phyloP scores from a whole-genome alignment of 2,888 invertebrate genomes.

The Hypena proboscidalis region DNA sequence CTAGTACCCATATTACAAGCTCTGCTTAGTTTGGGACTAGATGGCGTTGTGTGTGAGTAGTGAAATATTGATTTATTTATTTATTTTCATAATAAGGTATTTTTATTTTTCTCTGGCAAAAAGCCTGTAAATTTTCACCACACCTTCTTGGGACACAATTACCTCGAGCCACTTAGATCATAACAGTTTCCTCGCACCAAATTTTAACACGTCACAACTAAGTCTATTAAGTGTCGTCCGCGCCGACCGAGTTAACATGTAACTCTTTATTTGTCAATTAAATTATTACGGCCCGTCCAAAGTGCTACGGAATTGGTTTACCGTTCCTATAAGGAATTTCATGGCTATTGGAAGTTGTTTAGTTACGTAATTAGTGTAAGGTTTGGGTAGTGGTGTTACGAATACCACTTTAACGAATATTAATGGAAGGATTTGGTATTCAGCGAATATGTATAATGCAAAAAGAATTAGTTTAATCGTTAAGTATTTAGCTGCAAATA shows the following conservation, averaged over 20 bases:
- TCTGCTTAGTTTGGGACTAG: not conserved
- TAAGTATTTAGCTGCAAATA: too few relatives aligned
- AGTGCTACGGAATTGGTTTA: conserved; percentile 78
- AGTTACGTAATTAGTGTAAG: conserved; percentile 76
- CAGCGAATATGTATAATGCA: too few relatives aligned
- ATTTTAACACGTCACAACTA: conserved; percentile 51
- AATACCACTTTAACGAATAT: too few relatives aligned
- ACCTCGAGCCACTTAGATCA: conserved; percentile 22
- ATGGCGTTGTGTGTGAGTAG: too few relatives aligned
- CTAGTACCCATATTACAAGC: too few relatives aligned
- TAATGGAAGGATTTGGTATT: too few relatives aligned
- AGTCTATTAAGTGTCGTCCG: conserved; percentile 60
- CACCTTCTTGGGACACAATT: conserved; percentile 3
- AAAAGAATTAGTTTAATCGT: too few relatives aligned
- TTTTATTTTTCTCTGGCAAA: too few relatives aligned
- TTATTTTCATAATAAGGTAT: too few relatives aligned
- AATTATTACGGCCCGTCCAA: conserved; percentile 66
- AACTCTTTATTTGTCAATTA: conserved; percentile 75
- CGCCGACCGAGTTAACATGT: conserved; percentile 55
- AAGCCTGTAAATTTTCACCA: not conserved
- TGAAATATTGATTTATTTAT: too few relatives aligned
- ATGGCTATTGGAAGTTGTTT: conserved; percentile 77
- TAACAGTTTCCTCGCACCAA: conserved; percentile 39
- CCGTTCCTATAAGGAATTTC: conserved; percentile 79
- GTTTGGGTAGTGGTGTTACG: too few relatives aligned